A percentile compares a stretch with the other conserved stretches of the same genome.
These are phyloP conservation scores for Anguilla megastoma DNA, from an alignment of 2,797 vertebrate genomes.

Conservation along the genomic window DNA sequence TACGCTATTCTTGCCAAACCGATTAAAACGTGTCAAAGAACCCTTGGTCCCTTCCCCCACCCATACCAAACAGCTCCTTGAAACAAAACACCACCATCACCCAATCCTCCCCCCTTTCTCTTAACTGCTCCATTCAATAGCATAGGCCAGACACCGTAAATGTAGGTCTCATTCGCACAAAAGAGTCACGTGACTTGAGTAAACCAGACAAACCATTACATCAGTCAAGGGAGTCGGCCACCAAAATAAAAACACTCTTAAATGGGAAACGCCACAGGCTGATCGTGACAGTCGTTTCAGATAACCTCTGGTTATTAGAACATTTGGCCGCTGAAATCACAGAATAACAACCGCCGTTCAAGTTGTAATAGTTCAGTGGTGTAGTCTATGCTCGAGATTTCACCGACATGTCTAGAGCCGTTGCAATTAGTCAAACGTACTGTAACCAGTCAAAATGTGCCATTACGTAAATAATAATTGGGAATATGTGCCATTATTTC, in stretches of 20 bases:
- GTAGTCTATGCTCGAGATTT: neutral
- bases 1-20: neutral
- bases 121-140: conserved; percentile 39
- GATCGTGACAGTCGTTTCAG: neutral
- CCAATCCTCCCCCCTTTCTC: conserved; percentile 37
- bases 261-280: conserved; percentile 54
- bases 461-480: neutral
- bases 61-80: conserved; percentile 39
- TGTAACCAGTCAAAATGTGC: conserved; percentile 21
- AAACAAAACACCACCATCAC: conserved; percentile 43
- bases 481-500: neutral
- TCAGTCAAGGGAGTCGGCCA: conserved; percentile 66
- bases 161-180: conserved; percentile 57
- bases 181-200: conserved; percentile 65
- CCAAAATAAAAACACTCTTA: conserved; percentile 65
- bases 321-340: neutral
- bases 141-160: conserved; percentile 53
- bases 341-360: neutral
- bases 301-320: neutral
- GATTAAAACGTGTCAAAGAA: neutral
- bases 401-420: neutral
- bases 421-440: neutral
- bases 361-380: neutral
- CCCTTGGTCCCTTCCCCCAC: conserved; percentile 22
- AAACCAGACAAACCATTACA: conserved; percentile 73